Evolutionary conservation across 2,888 invertebrate genomes (phyloP).

Genomic region (Baronia brevicornis): DNA sequence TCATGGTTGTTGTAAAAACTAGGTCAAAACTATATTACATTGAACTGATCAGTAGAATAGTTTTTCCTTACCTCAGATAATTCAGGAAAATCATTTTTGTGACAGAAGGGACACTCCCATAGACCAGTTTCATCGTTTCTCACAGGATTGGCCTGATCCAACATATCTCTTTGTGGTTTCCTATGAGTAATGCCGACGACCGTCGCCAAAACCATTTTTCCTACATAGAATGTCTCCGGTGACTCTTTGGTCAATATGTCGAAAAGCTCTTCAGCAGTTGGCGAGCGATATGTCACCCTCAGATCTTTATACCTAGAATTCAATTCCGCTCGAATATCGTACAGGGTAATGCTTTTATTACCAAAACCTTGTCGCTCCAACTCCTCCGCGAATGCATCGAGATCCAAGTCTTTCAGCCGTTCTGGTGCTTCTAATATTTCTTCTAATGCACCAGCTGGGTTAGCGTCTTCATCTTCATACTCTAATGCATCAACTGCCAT

Average conservation of each 20-base stretch:
- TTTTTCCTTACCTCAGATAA: constrained; percentile 84
- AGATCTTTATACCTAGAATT: constrained; percentile 95
- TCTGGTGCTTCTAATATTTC: constrained; percentile 98
- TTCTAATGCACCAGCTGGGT: constrained; percentile 97
- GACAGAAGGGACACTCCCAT: constrained; percentile 98
- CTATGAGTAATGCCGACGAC: constrained; percentile 89
- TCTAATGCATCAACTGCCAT: constrained; percentile 99
- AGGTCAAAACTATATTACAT: not conserved
- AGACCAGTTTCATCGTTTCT: constrained; percentile 94
- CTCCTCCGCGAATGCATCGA: constrained; percentile 99
- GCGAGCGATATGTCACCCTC: constrained; percentile 83
- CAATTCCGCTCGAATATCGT: constrained; percentile 97
- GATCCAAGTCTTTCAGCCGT: constrained; percentile 93
- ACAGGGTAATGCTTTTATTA: constrained; percentile 94
- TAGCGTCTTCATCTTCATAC: constrained; percentile 97
- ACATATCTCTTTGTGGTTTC: constrained; percentile 93
- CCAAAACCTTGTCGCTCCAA: constrained; percentile 93
- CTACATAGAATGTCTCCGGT: constrained; percentile 93
- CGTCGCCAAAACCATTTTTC: constrained; percentile 88
- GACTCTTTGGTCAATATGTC: constrained; percentile 97
- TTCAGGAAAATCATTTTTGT: constrained; percentile 96
- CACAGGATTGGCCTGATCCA: constrained; percentile 97
- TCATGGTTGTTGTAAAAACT: too few species aligned
- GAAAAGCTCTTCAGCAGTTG: constrained; percentile 91
- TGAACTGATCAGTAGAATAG: not conserved